Base-by-base conservation (phyloP, 2,797 vertebrate genomes). In the Anomalospiza imberbis region DNA sequence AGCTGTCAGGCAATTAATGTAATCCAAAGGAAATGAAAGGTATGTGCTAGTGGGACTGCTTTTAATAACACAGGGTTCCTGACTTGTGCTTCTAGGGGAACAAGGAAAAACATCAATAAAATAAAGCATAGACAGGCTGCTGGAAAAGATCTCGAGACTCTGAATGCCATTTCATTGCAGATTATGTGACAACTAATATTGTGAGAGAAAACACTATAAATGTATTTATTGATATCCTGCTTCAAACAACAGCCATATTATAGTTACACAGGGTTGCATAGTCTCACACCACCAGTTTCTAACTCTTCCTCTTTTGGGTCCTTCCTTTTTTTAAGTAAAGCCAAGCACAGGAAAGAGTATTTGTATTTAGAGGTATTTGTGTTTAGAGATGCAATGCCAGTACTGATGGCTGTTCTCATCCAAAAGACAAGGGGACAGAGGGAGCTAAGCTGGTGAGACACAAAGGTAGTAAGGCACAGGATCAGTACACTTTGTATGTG, bases 1-100 rank as follows among this genome's bases (percentile, higher is more conserved):
- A 96, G 96, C 96, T 98, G 97, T 98, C 97, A 98, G 95, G 94
- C 97, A 98, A 98, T 98, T 98, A 98, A 98, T 96, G 96, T 97
- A 97, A 97, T 97, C 97, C 97, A 96, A 96, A 97, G 91, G 94
- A 97, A 98, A 97, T 97, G 95, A 98, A 98, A 97, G 97, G 90
- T 96, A 75, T 85, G 90, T 94, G 88, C 97, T 93, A 78, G 93
- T 67, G 96, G 96, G 97, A 96, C 82, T 97, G 89, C 93, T 97
- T 97, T 97, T 97, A 98, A 97, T 98, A 98, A 97, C 81, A 88
- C 78, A 95, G 77, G 95, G 95, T 61, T 96, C 91, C 94, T 96
- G 96, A 95, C 93, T 97, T 89, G n/a, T 81, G 85, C 88, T 96
- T 95, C 82, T 94, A 83, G 96, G 62, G 79, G 88, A 93, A 83